These are phyloP conservation scores for human (Homo sapiens) DNA, from an alignment of 2,113 vertebrate species.

Conservation along the genomic window GRCh38 chrX:35886001-35886500, in stretches of 20 bases:
- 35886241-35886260: background rate
- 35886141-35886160: background rate
- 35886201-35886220: background rate
- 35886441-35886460: background rate
- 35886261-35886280: background rate
- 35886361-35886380: background rate
- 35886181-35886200: background rate
- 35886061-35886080: background rate
- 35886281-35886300: background rate
- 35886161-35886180: background rate
- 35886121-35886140: background rate
- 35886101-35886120: background rate
- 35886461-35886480: background rate
- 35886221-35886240: background rate
- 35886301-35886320: background rate
- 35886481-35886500: background rate
- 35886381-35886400: background rate
- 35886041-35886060: background rate
- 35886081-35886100: background rate
- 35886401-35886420: background rate
- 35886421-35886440: background rate
- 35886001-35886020: background rate
- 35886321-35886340: background rate
- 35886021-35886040: background rate
- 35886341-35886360: background rate